phyloP scores from a whole-genome alignment of 1,140 invertebrate species.

The Himalopsyche phryganea region DNA sequence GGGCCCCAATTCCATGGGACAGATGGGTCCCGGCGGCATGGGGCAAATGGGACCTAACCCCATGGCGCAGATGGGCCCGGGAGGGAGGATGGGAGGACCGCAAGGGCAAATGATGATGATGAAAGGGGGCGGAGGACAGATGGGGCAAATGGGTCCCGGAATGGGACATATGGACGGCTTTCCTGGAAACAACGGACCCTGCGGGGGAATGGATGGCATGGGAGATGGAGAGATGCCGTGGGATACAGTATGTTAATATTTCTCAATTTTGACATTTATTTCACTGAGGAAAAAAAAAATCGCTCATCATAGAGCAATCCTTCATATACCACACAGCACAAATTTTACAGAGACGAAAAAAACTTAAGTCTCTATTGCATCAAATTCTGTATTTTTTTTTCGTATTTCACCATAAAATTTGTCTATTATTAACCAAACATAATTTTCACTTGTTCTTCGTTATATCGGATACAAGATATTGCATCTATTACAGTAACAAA shows the following conservation, averaged over 20 bases:
- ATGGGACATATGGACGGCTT: conserved; percentile 53
- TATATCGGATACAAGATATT: too few species aligned
- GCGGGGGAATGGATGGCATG: conserved; percentile 53
- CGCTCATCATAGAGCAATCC: too few species aligned
- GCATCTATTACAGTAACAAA: too few species aligned
- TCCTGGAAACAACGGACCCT: conserved; percentile 50
- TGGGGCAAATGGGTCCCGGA: conserved; percentile 45
- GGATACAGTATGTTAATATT: conserved; percentile 48
- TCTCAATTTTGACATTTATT: too few species aligned
- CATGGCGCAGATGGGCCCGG: conserved; percentile 45
- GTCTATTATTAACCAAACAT: too few species aligned
- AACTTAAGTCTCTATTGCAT: too few species aligned
- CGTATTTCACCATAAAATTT: too few species aligned
- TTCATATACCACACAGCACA: too few species aligned
- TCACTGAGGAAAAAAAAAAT: too few species aligned
- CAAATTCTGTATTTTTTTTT: too few species aligned
- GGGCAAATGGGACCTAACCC: conserved; percentile 46
- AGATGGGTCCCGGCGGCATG: conserved; percentile 45
- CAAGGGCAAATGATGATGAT: conserved; percentile 51
- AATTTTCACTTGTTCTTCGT: too few species aligned
- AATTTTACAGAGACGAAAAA: too few species aligned
- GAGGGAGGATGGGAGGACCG: conserved; percentile 44
- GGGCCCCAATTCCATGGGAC: conserved; percentile 35
- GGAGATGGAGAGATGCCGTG: conserved; percentile 54
- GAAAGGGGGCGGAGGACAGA: conserved; percentile 46